Base-by-base conservation (phyloP, 2,113 vertebrate species). In the Macquaria ambigua region DNA sequence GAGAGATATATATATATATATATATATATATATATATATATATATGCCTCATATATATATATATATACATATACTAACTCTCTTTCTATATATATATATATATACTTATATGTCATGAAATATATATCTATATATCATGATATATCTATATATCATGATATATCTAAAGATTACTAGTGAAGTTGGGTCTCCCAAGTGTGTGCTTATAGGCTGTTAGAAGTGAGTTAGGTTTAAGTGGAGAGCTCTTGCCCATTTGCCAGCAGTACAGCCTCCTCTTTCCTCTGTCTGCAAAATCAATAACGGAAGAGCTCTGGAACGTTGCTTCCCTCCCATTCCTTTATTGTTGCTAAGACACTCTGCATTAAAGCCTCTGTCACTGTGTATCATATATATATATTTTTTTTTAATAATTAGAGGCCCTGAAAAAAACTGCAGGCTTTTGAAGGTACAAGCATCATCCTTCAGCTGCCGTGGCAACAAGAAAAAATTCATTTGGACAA, bases 321-420 rank as follows among this genome's bases (percentile, higher is more conserved):
- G 56, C 77, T 58, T 78, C 58, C 16, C 63, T 86, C 56, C 61
- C 64, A 14, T 89, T 52, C 43, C 78, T 82, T 93, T 81, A 79
- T 90, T 88, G 88, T 93, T 94, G 82, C 93, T 92, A 87, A 87
- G 91, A 89, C 91, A 94, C 72, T 80, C 58, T 74, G 66, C 91
- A 78, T 90, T 83, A 85, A 83, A 76, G 20, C 23, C 6, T 83
- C 53, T 62, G 61, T 92, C 77, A 58, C 81, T 15, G 20, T 73
- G 34, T 34, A 59, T 91, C 37, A 37, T 16, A 7, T 53, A 12
- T 31, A 3, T 31, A 31, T 31, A 31, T 31, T 31, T 39, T 56
- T 67, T 79, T 86, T 67, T 62, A 75, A 83, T 82, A 61, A 86
- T 87, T 82, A 50, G 53, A 72, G 12, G 68, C 28, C 16, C 37